Percentiles rank a stretch among this genome's conserved stretches.
phyloP scores from a whole-genome alignment of 2,888 invertebrate species.

The Campaea margaritaria region DNA sequence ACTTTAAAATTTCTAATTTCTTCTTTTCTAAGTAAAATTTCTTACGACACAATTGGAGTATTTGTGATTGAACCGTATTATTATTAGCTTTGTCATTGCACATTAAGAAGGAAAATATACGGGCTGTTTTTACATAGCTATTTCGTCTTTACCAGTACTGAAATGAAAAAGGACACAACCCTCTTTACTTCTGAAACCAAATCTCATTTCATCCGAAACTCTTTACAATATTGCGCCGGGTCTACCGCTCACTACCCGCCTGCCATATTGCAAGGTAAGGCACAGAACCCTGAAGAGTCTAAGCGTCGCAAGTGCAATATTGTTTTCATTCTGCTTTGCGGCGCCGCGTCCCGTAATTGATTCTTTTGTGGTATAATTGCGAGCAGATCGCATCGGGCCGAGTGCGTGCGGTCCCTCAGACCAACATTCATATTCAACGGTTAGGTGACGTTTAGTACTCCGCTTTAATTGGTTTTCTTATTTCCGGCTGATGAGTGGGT shows the following conservation, averaged over 20 bases:
- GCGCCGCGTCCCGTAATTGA: conserved; percentile 68
- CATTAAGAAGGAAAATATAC: no score
- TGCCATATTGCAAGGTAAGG: conserved; percentile 58
- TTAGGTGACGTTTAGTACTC: conserved; percentile 63
- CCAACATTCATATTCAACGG: conserved; percentile 66
- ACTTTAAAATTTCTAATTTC: no score
- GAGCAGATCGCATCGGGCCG: conserved; percentile 66
- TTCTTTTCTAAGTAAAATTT: no score
- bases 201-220: conserved; percentile 1
- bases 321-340: conserved; percentile 70
- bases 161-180: no score
- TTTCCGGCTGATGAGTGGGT: conserved; percentile 48
- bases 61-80: no score
- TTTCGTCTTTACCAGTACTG: background rate
- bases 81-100: no score
- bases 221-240: conserved; percentile 36
- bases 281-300: conserved; percentile 67
- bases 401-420: conserved; percentile 45
- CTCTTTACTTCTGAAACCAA: background rate
- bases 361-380: conserved; percentile 79
- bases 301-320: conserved; percentile 71
- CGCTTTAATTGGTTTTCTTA: conserved; percentile 68
- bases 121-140: background rate
- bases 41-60: no score
- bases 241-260: conserved; percentile 47